A percentile compares a stretch with the other conserved stretches of the same genome.
Evolutionary conservation across 2,888 invertebrate species (phyloP).

Genomic region (Lasioglossum pauxillum): DNA sequence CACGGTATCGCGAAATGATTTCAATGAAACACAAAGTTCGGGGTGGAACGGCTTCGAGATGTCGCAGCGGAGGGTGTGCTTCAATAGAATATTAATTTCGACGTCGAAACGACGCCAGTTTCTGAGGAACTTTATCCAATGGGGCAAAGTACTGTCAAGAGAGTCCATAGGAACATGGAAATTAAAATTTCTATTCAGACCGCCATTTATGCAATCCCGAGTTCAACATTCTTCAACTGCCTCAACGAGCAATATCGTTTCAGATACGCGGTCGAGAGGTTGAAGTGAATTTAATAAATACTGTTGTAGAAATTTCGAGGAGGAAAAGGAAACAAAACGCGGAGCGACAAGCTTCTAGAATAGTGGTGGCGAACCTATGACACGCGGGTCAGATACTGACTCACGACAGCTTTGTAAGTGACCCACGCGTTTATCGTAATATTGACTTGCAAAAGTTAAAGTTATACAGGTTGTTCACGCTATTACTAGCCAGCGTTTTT

Average conservation of each 20-base stretch:
- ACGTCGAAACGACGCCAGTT: not conserved
- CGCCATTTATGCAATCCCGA: not conserved
- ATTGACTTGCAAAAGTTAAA: no score
- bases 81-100: conserved; percentile 8
- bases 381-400: no score
- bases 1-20: not conserved
- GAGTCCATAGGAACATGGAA: not conserved
- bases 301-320: no score
- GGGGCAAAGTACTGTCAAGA: not conserved
- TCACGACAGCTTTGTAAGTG: no score
- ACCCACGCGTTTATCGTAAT: no score
- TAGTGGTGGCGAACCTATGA: no score
- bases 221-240: not conserved
- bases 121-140: not conserved
- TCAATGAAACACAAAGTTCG: conserved; percentile 2
- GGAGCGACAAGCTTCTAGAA: no score
- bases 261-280: not conserved
- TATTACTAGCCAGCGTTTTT: no score
- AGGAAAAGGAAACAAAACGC: no score
- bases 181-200: not conserved
- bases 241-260: not conserved
- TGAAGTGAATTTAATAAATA: not conserved
- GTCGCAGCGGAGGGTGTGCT: not conserved
- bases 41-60: not conserved
- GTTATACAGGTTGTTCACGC: no score